Conservation (phyloP, 1,140 invertebrate species). For the Brachionus koreanus region DNA sequence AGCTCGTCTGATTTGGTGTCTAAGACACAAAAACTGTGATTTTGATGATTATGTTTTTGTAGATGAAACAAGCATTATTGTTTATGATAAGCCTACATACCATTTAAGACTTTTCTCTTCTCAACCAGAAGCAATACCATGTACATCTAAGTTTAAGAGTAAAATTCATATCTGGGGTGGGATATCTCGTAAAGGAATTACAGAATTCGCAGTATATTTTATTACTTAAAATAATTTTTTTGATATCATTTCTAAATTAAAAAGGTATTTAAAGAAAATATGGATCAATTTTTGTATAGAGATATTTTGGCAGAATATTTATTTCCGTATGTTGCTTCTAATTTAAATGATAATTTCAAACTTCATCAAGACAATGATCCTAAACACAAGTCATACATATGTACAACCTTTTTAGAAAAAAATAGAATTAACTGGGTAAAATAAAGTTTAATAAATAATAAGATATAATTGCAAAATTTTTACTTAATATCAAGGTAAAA, state of each 20-base stretch:
- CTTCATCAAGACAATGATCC: neutral
- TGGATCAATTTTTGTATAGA: neutral
- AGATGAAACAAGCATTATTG: too few species aligned
- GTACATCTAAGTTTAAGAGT: neutral
- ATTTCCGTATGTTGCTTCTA: neutral
- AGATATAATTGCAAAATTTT: neutral
- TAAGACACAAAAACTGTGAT: neutral
- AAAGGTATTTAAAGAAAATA: neutral
- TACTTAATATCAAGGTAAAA: neutral
- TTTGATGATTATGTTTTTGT: slow-evolving; percentile 4
- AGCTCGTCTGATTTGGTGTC: neutral
- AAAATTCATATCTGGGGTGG: too few species aligned
- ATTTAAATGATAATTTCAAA: neutral
- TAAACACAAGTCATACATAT: neutral
- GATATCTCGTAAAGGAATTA: too few species aligned
- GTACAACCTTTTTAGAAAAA: neutral
- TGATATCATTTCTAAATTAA: neutral
- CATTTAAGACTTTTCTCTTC: neutral
- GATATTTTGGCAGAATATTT: neutral
- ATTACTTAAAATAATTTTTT: too few species aligned
- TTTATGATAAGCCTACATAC: too few species aligned
- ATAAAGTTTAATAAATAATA: neutral
- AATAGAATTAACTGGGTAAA: neutral
- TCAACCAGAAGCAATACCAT: neutral
- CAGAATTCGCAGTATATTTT: too few species aligned